These are phyloP conservation scores for Diploptera punctata DNA, from an alignment of 2,888 invertebrate genomes.

Conservation along the genomic window DNA sequence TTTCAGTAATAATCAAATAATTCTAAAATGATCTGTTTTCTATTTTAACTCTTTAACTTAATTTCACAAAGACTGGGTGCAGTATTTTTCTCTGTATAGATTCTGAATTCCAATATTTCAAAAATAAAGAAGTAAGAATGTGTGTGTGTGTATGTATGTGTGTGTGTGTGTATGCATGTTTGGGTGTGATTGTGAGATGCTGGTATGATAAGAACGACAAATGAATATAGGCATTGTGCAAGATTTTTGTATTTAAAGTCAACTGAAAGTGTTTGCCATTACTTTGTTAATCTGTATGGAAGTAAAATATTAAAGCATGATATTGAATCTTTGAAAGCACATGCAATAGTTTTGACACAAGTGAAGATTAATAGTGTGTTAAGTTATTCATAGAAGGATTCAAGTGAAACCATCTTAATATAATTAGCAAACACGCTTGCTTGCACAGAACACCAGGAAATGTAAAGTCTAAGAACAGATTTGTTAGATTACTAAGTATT, in stretches of 20 bases:
- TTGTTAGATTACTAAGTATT: not conserved
- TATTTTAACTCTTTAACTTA: too few species aligned
- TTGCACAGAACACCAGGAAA: not conserved
- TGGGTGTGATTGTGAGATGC: not conserved
- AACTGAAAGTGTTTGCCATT: not conserved
- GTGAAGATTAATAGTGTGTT: not conserved
- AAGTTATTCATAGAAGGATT: not conserved
- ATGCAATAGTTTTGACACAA: not conserved
- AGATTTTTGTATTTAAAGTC: not conserved
- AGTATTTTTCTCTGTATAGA: not conserved
- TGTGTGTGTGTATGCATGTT: not conserved
- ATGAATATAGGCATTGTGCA: conserved; percentile 5
- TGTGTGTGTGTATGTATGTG: not conserved
- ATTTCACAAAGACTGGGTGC: too few species aligned
- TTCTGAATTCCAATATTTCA: not conserved
- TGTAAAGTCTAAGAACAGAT: not conserved
- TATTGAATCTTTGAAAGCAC: not conserved
- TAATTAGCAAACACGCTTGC: not conserved
- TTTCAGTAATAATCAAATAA: too few species aligned
- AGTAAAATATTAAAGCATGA: not conserved
- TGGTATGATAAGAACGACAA: not conserved
- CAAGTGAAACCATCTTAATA: not conserved
- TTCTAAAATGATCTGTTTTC: too few species aligned
- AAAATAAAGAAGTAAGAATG: too few species aligned
- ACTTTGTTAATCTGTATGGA: not conserved